Evolutionary conservation across 1,140 invertebrate species (phyloP), one percentile per base, ranked within the genome.

Genomic region (Macrotrachela quadricornifera): DNA sequence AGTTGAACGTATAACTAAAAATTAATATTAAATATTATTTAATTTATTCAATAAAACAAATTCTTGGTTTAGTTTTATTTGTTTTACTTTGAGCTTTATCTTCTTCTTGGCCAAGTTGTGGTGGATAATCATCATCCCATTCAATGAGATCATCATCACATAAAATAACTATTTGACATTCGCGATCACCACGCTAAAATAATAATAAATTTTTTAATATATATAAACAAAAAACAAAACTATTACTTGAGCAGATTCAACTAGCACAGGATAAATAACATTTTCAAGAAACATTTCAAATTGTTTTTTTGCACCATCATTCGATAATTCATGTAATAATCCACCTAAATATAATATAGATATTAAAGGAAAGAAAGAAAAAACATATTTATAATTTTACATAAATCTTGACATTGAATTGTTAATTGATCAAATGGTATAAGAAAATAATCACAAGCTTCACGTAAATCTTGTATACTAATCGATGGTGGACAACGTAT

Each of bases 111-210:
- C 90, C 90, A 83, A 92, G 94, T 72, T 91, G 87, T 0, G 92
- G 92, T 0, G 92, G 91, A 70, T 91, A 95, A 63, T 96, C 85
- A 63, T 90, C 83, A 68, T 96, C 90, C 92, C 92, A 97, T 61
- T 96, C 92, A 15, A 97, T 86, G 13, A 84, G 76, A 73, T 94
- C 83, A 67, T 97, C 80, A 70, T 97, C 92, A 11, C 91, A 72
- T 30, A 97, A 71, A 11, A 97, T 85, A 16, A 97, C 90, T 55
- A 97, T 83, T 65, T 78, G 75, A 59, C 74, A 77, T 61, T 76
- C 75, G 16, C 75, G 60, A 56, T 76, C 75, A 16, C 75, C 75
- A 45, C 64, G 61, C 66, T 74, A 57, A n/a, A 18, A 40, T 37
- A 55, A 21, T 42, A 51, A 18, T 16, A 14, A 49, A 42, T 44